Base-by-base conservation (phyloP, 1,140 invertebrate species). In the Drosophila lacteicornis region DNA sequence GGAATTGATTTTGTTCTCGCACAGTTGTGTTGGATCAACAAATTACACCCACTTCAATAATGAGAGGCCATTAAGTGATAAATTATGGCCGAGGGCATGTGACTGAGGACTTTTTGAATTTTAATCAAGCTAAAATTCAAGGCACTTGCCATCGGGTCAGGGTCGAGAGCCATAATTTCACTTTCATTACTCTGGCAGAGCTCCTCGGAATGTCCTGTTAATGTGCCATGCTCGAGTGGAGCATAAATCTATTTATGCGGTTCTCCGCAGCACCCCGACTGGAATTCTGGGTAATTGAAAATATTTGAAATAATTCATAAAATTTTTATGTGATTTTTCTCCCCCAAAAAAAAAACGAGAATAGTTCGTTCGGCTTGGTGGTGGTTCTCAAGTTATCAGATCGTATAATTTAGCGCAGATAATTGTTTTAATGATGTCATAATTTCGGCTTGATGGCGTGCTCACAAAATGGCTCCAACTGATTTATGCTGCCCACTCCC, bases 381-480 rank as follows among this genome's bases (percentile, higher is more conserved):
- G 67, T 61, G 70, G 67, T 13, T 63, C 42, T 57, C 43, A 53
- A 87, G 46, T 67, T 80, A 77, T 86, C 66, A 56, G 79, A 53
- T 75, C 66, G 55, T 68, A 87, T 83, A 83, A 83, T 65, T 83
- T 67, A 80, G 65, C 71, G 60, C 43, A 80, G 79, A 90, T 90
- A 90, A 90, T 90, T 90, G 85, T 79, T 90, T 90, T 91, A 90
- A 90, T 80, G 85, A 85, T 91, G 82, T 85, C 85, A 82, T 90
- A 76, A 90, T 84, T 80, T 77, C 71, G 62, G 40, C 67, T 79
- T 77, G 82, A 91, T 91, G 74, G 46, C 68, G 68, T 73, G 46
- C 70, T 74, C 38, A 74, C 68, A 60, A 60, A 74, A 74, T 74
- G 70, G 65, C 68, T 56, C 15, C 62, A 77, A 68, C 68, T 90